Base-by-base conservation (phyloP, 2,797 vertebrate species). In the Arctocebus calabarensis region DNA sequence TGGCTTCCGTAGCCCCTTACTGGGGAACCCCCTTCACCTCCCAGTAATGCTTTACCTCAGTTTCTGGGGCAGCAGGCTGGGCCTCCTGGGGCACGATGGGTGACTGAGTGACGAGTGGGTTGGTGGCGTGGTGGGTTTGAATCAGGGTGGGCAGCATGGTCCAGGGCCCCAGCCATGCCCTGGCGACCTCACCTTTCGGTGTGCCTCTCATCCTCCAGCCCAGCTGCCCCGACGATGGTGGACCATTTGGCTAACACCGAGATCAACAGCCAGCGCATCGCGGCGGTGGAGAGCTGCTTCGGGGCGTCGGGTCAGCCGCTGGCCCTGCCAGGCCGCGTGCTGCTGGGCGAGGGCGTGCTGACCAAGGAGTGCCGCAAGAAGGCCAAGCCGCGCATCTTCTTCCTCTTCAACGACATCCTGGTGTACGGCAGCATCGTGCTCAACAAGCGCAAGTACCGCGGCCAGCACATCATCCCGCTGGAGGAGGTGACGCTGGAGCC, bases 321-420 rank as follows among this genome's bases (percentile, higher is more conserved):
- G 23, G 97, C 97, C 0, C 91, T 98, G 83, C 98, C 98, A 0
- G 99, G 98, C 59, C 99, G 99, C 10, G 92, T 99, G 78, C 99
- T 99, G 48, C 95, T 99, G 17, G 99, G 99, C 5, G 99, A 99
- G 97, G 99, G 99, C 1, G 98, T 98, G 61, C 98, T 99, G 97
- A 97, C 98, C 70, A 99, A 99, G 96, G 98, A 99, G 97, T 98
- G 99, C 97, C 99, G 99, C 52, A 99, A 98, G 92, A 99, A 99
- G 94, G 97, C 98, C 7, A 98, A 99, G 94, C 98, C 98, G 0
- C 99, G 99, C 88, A 98, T 97, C 32, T 99, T 99, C 98, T 99
- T 99, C 96, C 99, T 99, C 40, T 99, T 99, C 98, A 99, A 98
- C 0, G 99, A 99, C 96, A 98, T 99, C 92, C 98, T 99, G 0